Evolutionary conservation across 1,140 invertebrate species (phyloP), one percentile per base, ranked within the genome.

Genomic region (Lordiphosa clarofinis): DNA sequence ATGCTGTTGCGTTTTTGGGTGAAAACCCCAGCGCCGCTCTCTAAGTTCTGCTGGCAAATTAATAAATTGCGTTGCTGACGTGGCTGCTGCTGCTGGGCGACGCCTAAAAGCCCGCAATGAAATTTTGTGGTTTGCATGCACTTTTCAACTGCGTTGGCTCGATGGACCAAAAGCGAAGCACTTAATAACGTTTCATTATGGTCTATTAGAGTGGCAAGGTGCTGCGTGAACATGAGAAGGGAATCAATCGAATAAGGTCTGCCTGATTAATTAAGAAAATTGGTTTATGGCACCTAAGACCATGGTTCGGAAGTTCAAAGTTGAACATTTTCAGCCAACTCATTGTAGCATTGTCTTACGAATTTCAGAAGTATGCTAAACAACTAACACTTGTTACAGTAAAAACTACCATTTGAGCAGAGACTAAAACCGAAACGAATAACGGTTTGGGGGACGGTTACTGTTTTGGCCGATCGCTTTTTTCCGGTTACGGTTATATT

Each of bases 101-200:
- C 36, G 44, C 46, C 39, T 50, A 52, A 53, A 68, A 52, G 68
- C 13, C 56, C 46, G 69, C 64, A 58, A 79, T 79, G 56, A 56
- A 79, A 79, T 79, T 73, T 60, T 21, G 69, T 39, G 74, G 73
- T 57, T 50, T 42, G 64, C 37, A 55, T 67, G 46, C 63, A 55
- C 55, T 61, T 75, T 40, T 65, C 48, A 48, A 21, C 12, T 19
- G 31, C 12, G 39, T 12, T 49, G 35, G 47, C 46, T 36, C 36
- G 15, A 49, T 39, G 37, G 33, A 36, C 31, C 28, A 7, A 8
- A 31, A 12, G 19, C 37, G 31, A 21, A 68, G 60, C 43, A 64
- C 66, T 66, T 57, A 56, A 55, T 48, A 61, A 52, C 11, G 47
- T 55, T 24, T 62, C 58, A 65, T 70, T 61, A 70, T 52, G 49